Base-by-base conservation (phyloP, 2,888 invertebrate genomes). In the Drosophila paranaensis region DNA sequence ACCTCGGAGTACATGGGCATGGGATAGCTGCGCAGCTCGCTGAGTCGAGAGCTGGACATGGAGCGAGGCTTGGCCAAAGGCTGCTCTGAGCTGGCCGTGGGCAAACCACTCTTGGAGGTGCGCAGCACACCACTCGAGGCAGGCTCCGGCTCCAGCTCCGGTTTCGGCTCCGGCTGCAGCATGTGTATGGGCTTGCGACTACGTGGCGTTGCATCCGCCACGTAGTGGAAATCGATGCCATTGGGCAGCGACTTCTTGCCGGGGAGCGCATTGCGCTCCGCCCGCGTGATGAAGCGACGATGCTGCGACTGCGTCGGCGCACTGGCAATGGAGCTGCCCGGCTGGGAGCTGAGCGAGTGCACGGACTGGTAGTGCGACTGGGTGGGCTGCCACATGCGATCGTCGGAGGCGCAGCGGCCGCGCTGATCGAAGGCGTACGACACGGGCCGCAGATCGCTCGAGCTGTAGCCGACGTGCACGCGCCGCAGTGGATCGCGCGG, bases 401-500 rank as follows among this genome's bases (percentile, higher is more conserved):
- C 93, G 39, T 93, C 93, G 11, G 93, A 93, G 1, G 91, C 92
- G 73, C 93, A 93, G n/a, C 93, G 91, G 1, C 88, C 91, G 39
- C 86, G 87, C 46, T 91, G 90, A 70, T 94, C 94, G 65, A 94
- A 94, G 43, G 94, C 94, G 70, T 94, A 94, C 0, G 94, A 94
- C 40, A 94, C 91, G 0, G 94, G 95, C 60, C 94, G 92, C 61
- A 83, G 81, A 74, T 90, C 93, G 4, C 81, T 79, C 0, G 91
- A 82, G 86, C 79, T 91, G 55, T 83, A 77, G 20, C 83, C 70
- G 3, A 93, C 91, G 65, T 94, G 93, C n/a, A 94, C 93, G 62
- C 93, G 89, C 68, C 95, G 94, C 83, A 94, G 94, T 76, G 95
- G 96, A 92, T 96, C 96, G 81, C 96, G 93, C n/a, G 97, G 96